These are phyloP conservation scores for Emydura subglobosa DNA, from an alignment of 2,113 vertebrate species.

Conservation along the genomic window DNA sequence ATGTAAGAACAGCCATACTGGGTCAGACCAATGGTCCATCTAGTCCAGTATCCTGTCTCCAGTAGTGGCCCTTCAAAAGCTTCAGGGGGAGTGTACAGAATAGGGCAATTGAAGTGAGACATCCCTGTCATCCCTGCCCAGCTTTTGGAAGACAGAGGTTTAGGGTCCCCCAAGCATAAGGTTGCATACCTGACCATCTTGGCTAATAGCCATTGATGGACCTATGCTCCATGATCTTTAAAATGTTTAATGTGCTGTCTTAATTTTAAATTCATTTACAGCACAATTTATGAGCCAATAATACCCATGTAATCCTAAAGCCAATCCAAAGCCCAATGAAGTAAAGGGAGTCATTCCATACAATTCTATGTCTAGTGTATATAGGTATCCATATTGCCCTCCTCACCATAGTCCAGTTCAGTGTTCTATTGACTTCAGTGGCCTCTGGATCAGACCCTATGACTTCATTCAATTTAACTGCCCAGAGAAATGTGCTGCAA, in stretches of 20 bases:
- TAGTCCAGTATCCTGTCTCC: background rate
- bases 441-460: background rate
- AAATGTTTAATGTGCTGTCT: background rate
- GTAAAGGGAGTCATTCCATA: background rate
- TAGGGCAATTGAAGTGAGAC: background rate
- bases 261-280: background rate
- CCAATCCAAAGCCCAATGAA: background rate
- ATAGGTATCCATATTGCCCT: background rate
- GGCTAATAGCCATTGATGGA: background rate
- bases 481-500: background rate
- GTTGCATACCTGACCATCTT: background rate
- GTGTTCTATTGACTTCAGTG: background rate
- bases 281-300: background rate
- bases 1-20: background rate
- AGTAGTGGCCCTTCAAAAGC: background rate
- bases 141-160: background rate
- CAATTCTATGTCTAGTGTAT: background rate
- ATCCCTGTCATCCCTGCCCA: background rate
- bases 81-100: background rate
- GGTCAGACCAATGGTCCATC: background rate
- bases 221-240: background rate
- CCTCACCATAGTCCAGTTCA: background rate
- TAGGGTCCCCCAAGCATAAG: background rate
- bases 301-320: background rate
- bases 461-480: background rate